A percentile compares a stretch with the other conserved stretches of the same genome.
These are phyloP conservation scores for Typhlomys cinereus DNA, from an alignment of 2,113 vertebrate species.

Conservation along the genomic window DNA sequence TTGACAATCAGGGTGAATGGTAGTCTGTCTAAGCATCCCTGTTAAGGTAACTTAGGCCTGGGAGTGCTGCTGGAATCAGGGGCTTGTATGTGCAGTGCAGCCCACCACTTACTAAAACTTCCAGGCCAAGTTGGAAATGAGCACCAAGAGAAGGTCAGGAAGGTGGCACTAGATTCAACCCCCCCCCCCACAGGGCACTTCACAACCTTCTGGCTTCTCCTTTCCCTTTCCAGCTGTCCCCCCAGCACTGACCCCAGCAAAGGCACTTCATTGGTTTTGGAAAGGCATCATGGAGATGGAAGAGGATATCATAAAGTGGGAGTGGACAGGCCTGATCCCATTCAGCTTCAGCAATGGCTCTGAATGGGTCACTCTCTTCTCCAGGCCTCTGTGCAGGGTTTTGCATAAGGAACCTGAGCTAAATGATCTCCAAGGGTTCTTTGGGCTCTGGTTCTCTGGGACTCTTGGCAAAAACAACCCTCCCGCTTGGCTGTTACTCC, in stretches of 20 bases:
- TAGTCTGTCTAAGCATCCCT: not conserved
- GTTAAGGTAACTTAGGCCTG: not conserved
- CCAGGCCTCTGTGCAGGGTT: conserved; percentile 11
- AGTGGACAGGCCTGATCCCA: conserved; percentile 18
- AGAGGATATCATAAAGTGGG: not conserved
- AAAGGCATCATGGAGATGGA: conserved; percentile 46
- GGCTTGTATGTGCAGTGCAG: not conserved
- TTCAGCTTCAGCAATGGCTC: conserved; percentile 2
- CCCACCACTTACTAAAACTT: not conserved
- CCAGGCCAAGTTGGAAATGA: not conserved
- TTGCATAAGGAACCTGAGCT: not conserved
- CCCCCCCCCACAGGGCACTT: not conserved
- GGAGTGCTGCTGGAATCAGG: not conserved
- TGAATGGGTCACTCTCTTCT: not conserved
- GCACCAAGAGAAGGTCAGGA: not conserved
- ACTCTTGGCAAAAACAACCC: conserved; percentile 49
- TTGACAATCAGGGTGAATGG: not conserved
- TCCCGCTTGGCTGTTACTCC: conserved; percentile 27
- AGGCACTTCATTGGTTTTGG: conserved; percentile 64
- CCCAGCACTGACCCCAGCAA: not conserved
- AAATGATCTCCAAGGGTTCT: conserved; percentile 17
- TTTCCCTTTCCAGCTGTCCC: not conserved
- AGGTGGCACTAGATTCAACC: not conserved
- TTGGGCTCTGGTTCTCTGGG: conserved; percentile 21
- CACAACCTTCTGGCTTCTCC: conserved; percentile 10